Conservation (phyloP, 2,113 vertebrate genomes). For the Scatophagus argus region DNA sequence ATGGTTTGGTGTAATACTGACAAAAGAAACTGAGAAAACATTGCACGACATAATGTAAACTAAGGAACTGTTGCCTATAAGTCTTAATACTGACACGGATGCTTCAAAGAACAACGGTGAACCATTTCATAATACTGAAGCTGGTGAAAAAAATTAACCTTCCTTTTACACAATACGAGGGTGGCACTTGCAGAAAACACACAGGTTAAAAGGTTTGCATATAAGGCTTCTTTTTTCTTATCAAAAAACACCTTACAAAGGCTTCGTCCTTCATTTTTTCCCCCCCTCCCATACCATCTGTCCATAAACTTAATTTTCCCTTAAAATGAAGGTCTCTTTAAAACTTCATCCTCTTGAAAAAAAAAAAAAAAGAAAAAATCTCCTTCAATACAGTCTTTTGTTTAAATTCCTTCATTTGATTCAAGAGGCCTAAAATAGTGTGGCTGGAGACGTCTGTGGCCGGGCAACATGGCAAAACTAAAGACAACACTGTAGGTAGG, state of each 20-base stretch:
- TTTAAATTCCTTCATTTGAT: constrained; percentile 78
- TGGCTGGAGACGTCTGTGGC: constrained; percentile 89
- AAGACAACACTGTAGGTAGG: constrained; percentile 82
- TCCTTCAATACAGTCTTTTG: constrained; percentile 89
- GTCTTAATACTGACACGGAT: constrained; percentile 99
- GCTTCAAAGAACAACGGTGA: constrained; percentile 98
- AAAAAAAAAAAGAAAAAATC: constrained; percentile 81
- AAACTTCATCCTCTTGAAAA: constrained; percentile 90
- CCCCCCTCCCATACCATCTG: constrained; percentile 43
- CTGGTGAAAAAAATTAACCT: constrained; percentile 95
- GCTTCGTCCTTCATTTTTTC: constrained; percentile 87
- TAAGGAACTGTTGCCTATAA: constrained; percentile 99
- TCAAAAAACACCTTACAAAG: constrained; percentile 99
- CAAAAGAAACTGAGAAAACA: constrained; percentile 91
- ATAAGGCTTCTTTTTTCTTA: constrained; percentile 95
- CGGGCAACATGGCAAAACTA: constrained; percentile 82
- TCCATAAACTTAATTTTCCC: constrained; percentile 89
- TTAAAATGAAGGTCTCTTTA: constrained; percentile 93
- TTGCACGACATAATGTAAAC: constrained; percentile 99
- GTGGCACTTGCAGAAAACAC: constrained; percentile 99
- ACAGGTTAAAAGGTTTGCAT: constrained; percentile 99
- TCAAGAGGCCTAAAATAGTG: constrained; percentile 96
- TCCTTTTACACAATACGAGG: constrained; percentile 97
- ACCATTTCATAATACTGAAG: constrained; percentile 95
- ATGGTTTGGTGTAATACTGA: constrained; percentile 99